phyloP scores from a whole-genome alignment of 2,888 invertebrate genomes.

The Dasysyrphus albostriatus region DNA sequence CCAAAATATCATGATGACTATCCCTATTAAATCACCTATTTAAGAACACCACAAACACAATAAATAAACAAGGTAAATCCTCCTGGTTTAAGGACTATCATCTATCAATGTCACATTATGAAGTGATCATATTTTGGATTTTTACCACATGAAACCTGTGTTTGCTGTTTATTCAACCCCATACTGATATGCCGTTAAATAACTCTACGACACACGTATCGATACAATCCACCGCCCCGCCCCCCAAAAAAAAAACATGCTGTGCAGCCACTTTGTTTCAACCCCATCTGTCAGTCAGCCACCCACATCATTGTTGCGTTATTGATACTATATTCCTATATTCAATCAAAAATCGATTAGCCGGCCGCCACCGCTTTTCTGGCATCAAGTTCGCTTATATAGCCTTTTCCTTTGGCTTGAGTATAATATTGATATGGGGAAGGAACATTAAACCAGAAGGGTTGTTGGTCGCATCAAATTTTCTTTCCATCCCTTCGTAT shows the following conservation, averaged over 20 bases:
- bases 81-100: slow-evolving; percentile 77
- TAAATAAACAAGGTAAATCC: slow-evolving; percentile 40
- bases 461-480: slow-evolving; percentile 59
- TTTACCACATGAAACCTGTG: slow-evolving; percentile 79
- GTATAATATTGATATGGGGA: slow-evolving; percentile 21
- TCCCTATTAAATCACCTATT: slow-evolving; percentile 62
- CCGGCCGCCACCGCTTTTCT: slow-evolving; percentile 71
- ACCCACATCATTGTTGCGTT: slow-evolving; percentile 72
- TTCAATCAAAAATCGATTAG: slow-evolving; percentile 84
- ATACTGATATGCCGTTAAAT: slow-evolving; percentile 71
- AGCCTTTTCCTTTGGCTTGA: not conserved
- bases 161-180: slow-evolving; percentile 75
- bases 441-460: slow-evolving; percentile 57
- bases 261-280: slow-evolving; percentile 63
- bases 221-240: slow-evolving; percentile 2
- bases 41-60: slow-evolving; percentile 3
- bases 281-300: slow-evolving; percentile 57
- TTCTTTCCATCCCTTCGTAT: slow-evolving; percentile 52
- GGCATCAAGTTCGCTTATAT: slow-evolving; percentile 4
- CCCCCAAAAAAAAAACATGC: slow-evolving; percentile 32
- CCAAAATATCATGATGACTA: slow-evolving; percentile 16
- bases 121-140: slow-evolving; percentile 84
- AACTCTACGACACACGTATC: slow-evolving; percentile 73
- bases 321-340: slow-evolving; percentile 79
- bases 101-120: slow-evolving; percentile 84